These are phyloP conservation scores for Plagodis dolabraria DNA, from an alignment of 2,888 invertebrate genomes.

Conservation along the genomic window DNA sequence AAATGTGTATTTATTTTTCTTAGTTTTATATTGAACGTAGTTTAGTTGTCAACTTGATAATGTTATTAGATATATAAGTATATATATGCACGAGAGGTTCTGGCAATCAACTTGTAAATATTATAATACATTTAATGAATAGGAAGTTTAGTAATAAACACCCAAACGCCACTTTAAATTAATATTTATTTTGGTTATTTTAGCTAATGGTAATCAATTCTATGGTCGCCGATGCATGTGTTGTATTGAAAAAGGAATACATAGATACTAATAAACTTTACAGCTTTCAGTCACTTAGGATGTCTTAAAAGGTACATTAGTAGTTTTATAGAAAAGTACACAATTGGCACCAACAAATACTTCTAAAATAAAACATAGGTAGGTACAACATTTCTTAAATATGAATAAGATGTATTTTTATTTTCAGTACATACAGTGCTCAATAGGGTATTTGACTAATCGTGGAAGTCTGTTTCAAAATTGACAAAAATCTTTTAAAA, in stretches of 20 bases:
- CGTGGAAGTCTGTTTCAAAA: no score
- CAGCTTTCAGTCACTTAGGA: neutral
- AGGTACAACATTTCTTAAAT: slow-evolving; percentile 3
- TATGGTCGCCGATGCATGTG: neutral
- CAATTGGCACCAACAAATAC: neutral
- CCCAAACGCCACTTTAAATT: no score
- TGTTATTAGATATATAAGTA: no score
- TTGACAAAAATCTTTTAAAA: no score
- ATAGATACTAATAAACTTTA: neutral
- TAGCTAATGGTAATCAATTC: neutral
- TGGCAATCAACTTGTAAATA: no score
- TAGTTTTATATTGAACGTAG: no score
- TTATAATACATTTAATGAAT: no score
- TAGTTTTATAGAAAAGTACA: slow-evolving; percentile 6
- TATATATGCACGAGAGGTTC: no score
- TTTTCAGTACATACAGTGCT: neutral
- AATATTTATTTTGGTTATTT: no score
- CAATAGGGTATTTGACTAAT: no score
- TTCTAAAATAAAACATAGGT: neutral
- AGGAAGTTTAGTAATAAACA: no score
- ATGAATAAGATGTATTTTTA: neutral
- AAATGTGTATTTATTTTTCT: slow-evolving; percentile 38
- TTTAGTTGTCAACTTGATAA: no score
- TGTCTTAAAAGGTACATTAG: neutral
- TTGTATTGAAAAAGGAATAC: neutral